Percentiles rank a stretch among this genome's conserved stretches.
phyloP scores from a whole-genome alignment of 2,888 invertebrate genomes.

The Frankliniella intonsa region DNA sequence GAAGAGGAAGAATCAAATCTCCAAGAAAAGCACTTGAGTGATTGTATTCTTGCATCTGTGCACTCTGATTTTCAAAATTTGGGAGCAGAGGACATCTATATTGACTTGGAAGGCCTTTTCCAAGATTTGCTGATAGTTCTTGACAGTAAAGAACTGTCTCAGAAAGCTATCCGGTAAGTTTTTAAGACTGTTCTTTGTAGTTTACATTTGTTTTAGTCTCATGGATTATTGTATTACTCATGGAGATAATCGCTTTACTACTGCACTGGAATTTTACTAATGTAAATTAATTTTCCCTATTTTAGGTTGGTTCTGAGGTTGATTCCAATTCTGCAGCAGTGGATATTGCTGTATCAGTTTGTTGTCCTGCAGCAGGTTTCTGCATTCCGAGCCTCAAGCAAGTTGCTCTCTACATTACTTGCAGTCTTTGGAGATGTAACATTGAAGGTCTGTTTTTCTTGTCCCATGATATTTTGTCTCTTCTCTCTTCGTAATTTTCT shows the following conservation, averaged over 20 bases:
- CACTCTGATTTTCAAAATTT: constrained; percentile 57
- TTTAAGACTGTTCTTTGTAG: neutral
- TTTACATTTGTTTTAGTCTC: no score
- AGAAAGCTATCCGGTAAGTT: neutral
- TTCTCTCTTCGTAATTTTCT: constrained; percentile 9
- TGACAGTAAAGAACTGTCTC: no score
- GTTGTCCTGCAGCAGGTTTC: constrained; percentile 73
- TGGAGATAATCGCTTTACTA: neutral
- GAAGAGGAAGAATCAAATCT: constrained; percentile 47
- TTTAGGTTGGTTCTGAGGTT: constrained; percentile 7
- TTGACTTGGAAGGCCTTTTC: constrained; percentile 39
- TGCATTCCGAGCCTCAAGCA: constrained; percentile 71
- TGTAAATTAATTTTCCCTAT: neutral
- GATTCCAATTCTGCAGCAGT: constrained; percentile 72
- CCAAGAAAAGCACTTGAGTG: constrained; percentile 62
- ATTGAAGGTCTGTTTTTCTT: constrained; percentile 53
- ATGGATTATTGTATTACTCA: no score
- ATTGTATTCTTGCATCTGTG: constrained; percentile 60
- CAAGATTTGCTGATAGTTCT: constrained; percentile 40
- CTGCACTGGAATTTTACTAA: neutral
- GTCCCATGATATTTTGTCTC: constrained; percentile 18
- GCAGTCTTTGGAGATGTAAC: constrained; percentile 81
- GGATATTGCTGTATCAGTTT: constrained; percentile 67
- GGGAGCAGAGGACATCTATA: constrained; percentile 49
- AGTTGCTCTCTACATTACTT: constrained; percentile 75